Conservation (phyloP, 2,888 invertebrate genomes). For the Sphecodes monilicornis region DNA sequence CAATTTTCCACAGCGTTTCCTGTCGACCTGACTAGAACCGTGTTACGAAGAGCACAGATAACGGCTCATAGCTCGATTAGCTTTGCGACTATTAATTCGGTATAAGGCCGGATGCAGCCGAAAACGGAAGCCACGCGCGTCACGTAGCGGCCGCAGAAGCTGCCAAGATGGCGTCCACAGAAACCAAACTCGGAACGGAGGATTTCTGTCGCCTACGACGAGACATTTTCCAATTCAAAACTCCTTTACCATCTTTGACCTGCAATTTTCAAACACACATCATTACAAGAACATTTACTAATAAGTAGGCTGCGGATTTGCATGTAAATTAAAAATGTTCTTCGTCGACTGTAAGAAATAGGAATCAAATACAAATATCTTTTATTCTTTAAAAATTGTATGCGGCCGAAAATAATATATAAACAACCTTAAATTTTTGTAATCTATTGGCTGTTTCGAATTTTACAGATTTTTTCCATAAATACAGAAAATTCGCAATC, state of each 20-base stretch:
- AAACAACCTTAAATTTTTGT: no score
- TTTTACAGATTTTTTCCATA: no score
- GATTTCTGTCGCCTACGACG: constrained; percentile 11
- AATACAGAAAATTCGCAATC: no score
- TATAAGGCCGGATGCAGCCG: constrained; percentile 71
- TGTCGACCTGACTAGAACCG: constrained; percentile 31
- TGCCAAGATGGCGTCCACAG: constrained; percentile 11
- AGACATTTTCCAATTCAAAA: not conserved
- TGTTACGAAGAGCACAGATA: constrained; percentile 50
- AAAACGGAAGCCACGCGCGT: constrained; percentile 76
- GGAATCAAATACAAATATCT: no score
- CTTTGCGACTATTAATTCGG: constrained; percentile 59
- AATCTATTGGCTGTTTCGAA: no score
- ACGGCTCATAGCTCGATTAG: constrained; percentile 60
- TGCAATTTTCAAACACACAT: not conserved
- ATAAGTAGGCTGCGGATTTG: no score
- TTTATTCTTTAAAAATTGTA: no score
- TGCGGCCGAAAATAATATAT: no score
- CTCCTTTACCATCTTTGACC: not conserved
- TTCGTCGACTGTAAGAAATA: no score
- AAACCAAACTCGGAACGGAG: constrained; percentile 32
- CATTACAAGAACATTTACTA: not conserved
- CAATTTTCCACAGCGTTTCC: constrained; percentile 49
- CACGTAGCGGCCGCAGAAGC: constrained; percentile 64
- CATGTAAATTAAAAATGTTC: no score